A percentile compares a stretch with the other conserved stretches of the same genome.
phyloP scores from a whole-genome alignment of 2,888 invertebrate genomes.

The Celastrina argiolus region DNA sequence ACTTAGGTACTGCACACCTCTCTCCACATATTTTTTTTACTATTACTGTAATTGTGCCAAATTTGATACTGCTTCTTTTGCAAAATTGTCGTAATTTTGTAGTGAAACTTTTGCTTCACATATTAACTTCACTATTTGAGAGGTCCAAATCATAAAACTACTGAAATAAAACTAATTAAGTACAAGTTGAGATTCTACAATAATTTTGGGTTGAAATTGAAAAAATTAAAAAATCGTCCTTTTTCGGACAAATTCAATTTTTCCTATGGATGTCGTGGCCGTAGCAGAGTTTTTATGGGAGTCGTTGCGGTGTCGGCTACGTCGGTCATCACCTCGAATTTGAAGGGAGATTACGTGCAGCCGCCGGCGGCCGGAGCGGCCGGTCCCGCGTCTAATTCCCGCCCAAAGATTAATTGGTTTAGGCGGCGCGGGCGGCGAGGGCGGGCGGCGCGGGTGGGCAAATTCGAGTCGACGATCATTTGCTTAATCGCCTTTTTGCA shows the following conservation, averaged over 20 bases:
- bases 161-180: too few relatives aligned
- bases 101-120: too few relatives aligned
- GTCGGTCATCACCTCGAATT: not conserved
- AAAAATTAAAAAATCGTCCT: too few relatives aligned
- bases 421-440: not conserved
- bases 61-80: too few relatives aligned
- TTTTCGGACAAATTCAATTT: not conserved
- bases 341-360: not conserved
- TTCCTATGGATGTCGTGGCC: not conserved
- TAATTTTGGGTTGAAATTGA: too few relatives aligned
- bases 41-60: too few relatives aligned
- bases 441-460: not conserved
- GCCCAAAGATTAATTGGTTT: constrained; percentile 11
- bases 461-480: not conserved
- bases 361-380: not conserved
- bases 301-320: not conserved
- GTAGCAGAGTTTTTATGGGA: not conserved
- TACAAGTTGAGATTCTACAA: too few relatives aligned
- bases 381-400: not conserved
- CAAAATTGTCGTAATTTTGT: too few relatives aligned
- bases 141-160: too few relatives aligned
- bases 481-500: constrained; percentile 3
- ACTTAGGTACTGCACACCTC: too few relatives aligned
- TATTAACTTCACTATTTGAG: too few relatives aligned
- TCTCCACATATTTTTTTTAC: too few relatives aligned